These are phyloP conservation scores for Lydus trimaculatus DNA, from an alignment of 2,888 invertebrate genomes.

Conservation along the genomic window DNA sequence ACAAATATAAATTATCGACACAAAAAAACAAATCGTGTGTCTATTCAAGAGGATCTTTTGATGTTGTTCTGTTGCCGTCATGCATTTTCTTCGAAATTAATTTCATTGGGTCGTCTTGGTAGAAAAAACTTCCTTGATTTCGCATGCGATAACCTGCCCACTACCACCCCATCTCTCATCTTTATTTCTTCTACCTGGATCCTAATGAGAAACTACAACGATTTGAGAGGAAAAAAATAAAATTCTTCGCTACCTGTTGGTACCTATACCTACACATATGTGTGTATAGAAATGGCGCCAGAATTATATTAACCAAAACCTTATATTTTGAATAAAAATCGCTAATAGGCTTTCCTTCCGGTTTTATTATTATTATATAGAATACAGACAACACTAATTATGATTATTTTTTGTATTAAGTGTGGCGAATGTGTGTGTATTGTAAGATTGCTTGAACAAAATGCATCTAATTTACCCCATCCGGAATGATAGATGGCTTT, in stretches of 20 bases:
- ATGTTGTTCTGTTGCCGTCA: neutral
- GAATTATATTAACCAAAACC: constrained; percentile 19
- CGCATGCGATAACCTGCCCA: constrained; percentile 49
- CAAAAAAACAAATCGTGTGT: neutral
- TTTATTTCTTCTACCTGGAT: constrained; percentile 48
- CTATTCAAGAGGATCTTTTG: neutral
- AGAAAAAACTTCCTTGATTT: constrained; percentile 51
- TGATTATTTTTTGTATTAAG: constrained; percentile 36
- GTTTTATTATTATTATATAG: constrained; percentile 25
- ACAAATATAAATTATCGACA: neutral
- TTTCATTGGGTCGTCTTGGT: constrained; percentile 36
- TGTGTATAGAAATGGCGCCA: constrained; percentile 46
- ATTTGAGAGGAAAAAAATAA: constrained; percentile 25
- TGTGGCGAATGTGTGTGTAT: constrained; percentile 35
- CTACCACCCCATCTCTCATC: constrained; percentile 44
- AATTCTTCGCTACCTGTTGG: constrained; percentile 45
- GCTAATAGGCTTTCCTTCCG: constrained; percentile 39
- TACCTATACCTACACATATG: too few relatives aligned
- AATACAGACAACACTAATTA: constrained; percentile 37
- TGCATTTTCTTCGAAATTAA: constrained; percentile 35
- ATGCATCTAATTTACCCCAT: constrained; percentile 13
- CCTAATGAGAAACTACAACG: constrained; percentile 50
- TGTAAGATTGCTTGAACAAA: constrained; percentile 17
- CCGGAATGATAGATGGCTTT: neutral
- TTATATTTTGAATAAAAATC: constrained; percentile 30